Evolutionary conservation across 1,140 invertebrate species (phyloP).

Genomic region (Leptinotarsa texana): DNA sequence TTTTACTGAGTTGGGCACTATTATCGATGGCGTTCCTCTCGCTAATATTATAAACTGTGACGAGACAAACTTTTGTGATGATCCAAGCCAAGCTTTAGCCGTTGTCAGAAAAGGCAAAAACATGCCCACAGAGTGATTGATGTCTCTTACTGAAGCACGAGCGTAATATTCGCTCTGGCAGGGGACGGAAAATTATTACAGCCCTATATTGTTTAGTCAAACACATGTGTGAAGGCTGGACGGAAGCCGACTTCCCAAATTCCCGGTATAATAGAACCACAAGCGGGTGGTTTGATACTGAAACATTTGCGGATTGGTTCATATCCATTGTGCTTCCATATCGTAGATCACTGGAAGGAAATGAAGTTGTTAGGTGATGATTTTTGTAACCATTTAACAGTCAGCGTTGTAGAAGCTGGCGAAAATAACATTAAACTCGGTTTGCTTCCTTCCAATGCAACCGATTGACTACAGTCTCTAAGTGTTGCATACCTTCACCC

Average conservation of each 20-base stretch:
- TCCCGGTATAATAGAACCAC: neutral
- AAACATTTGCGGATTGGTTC: neutral
- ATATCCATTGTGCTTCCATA: neutral
- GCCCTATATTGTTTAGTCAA: neutral
- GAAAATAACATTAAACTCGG: neutral
- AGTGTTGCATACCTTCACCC: neutral
- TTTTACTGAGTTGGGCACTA: neutral
- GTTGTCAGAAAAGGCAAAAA: neutral
- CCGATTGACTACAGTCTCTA: neutral
- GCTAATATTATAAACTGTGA: neutral
- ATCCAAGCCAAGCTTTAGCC: neutral
- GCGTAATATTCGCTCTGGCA: neutral
- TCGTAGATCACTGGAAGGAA: neutral
- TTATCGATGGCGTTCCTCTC: neutral
- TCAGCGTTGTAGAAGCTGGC: neutral
- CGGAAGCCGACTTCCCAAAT: neutral
- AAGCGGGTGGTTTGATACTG: neutral
- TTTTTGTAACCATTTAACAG: neutral
- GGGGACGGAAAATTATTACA: neutral
- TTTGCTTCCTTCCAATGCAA: neutral
- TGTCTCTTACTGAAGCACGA: neutral
- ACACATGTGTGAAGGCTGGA: neutral
- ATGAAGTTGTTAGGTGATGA: neutral
- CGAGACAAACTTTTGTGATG: neutral
- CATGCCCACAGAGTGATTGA: neutral